Percentiles rank a stretch among this genome's conserved stretches.
Conservation (phyloP, 2,888 invertebrate genomes). For the Opisthograptis luteolata region DNA sequence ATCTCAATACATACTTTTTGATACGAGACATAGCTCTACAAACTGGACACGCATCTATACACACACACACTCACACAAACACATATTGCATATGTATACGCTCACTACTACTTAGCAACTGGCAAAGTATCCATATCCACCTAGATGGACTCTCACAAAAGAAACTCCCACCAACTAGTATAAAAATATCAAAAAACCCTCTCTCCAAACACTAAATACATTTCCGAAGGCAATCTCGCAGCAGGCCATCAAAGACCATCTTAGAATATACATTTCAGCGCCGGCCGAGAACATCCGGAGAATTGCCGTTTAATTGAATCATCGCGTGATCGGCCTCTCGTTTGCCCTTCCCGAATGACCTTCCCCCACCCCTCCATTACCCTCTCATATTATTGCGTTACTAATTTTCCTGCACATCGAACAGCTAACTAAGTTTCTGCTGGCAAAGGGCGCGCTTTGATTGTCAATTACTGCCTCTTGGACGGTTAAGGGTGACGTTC, state of each 20-base stretch:
- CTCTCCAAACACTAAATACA: slow-evolving; percentile 50
- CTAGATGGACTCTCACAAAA: too few relatives aligned
- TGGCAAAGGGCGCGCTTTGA: slow-evolving; percentile 77
- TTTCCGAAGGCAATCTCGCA: slow-evolving; percentile 55
- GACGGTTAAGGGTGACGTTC: slow-evolving; percentile 66
- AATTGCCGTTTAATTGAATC: slow-evolving; percentile 74
- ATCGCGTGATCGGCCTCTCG: slow-evolving; percentile 55
- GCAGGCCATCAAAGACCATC: slow-evolving; percentile 36
- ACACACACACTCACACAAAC: too few relatives aligned
- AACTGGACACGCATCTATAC: too few relatives aligned
- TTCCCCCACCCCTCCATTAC: slow-evolving; percentile 70
- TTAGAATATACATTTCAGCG: slow-evolving; percentile 60
- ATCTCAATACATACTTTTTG: too few relatives aligned
- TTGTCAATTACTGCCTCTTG: slow-evolving; percentile 78
- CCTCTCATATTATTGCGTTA: slow-evolving; percentile 77
- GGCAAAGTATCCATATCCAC: too few relatives aligned
- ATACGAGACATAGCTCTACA: too few relatives aligned
- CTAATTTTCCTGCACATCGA: slow-evolving; percentile 80
- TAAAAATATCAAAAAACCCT: slow-evolving; percentile 5
- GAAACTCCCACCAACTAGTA: too few relatives aligned
- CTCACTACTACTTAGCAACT: too few relatives aligned
- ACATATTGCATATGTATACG: too few relatives aligned
- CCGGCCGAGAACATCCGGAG: slow-evolving; percentile 39
- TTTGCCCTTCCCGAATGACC: slow-evolving; percentile 63
- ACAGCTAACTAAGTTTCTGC: slow-evolving; percentile 76